Evolutionary conservation across 2,888 invertebrate species (phyloP).

Genomic region (Fabriciana adippe): DNA sequence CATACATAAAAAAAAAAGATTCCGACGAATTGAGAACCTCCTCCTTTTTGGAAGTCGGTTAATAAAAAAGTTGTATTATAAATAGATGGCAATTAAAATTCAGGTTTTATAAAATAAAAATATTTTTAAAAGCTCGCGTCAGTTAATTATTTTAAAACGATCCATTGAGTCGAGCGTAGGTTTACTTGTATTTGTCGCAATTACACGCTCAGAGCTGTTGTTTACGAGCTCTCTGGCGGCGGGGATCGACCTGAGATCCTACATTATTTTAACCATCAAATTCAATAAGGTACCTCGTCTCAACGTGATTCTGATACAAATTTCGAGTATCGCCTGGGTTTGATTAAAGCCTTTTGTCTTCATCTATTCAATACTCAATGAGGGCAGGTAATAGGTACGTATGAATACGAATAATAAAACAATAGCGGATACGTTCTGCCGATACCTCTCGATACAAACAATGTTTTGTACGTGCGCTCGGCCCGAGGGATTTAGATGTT

Average conservation of each 20-base stretch:
- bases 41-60: too few species aligned
- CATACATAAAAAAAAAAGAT: too few species aligned
- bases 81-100: not conserved
- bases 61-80: not conserved
- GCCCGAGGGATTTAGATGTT: conserved; percentile 26
- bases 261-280: conserved; percentile 11
- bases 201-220: conserved; percentile 25
- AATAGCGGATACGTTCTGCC: conserved; percentile 17
- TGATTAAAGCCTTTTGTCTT: conserved; percentile 12
- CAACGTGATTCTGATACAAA: conserved; percentile 20
- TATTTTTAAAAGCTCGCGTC: conserved; percentile 1
- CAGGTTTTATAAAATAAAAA: not conserved
- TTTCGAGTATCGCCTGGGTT: not conserved
- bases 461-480: conserved; percentile 17
- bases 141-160: conserved; percentile 15
- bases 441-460: conserved; percentile 25
- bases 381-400: not conserved
- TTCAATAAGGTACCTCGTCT: conserved; percentile 12
- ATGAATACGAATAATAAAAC: conserved; percentile 6
- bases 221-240: conserved; percentile 18
- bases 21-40: too few species aligned
- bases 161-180: conserved; percentile 7
- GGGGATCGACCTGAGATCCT: conserved; percentile 7
- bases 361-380: conserved; percentile 10
- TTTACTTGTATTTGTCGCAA: conserved; percentile 26